Evolutionary conservation across 2,113 vertebrate species (phyloP).

Genomic region (Procavia capensis): DNA sequence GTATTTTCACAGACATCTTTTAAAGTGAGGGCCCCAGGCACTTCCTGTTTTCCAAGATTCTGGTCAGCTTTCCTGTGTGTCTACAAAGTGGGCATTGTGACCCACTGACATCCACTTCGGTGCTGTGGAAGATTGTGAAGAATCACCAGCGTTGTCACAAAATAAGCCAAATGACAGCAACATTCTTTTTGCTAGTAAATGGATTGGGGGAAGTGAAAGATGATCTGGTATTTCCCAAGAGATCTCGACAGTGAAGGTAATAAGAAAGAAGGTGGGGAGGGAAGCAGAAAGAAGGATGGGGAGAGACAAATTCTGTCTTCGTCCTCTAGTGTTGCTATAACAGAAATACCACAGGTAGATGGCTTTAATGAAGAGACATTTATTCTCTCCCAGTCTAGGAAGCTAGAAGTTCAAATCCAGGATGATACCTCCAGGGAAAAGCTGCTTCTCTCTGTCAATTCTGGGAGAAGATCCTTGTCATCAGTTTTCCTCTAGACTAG

Average conservation of each 20-base stretch:
- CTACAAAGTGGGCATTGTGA: background rate
- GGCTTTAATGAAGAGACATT: too few relatives aligned
- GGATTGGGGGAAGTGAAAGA: background rate
- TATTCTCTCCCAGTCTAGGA: too few relatives aligned
- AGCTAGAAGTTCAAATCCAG: too few relatives aligned
- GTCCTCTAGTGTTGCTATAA: too few relatives aligned
- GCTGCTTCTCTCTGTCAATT: too few relatives aligned
- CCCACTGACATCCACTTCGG: background rate
- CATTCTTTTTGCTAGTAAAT: constrained; percentile 40
- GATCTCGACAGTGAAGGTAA: background rate
- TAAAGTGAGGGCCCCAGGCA: background rate
- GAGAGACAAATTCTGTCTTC: background rate
- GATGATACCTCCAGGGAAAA: too few relatives aligned
- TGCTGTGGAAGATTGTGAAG: constrained; percentile 5
- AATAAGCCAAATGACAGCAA: constrained; percentile 27
- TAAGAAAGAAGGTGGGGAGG: background rate
- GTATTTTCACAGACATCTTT: background rate
- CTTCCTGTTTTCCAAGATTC: background rate
- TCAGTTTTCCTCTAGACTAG: too few relatives aligned
- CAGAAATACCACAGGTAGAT: too few relatives aligned
- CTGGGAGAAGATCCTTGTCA: too few relatives aligned
- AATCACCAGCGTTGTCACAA: background rate
- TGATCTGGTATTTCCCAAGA: constrained; percentile 18
- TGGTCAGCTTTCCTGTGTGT: background rate
- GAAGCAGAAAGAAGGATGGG: background rate